A percentile compares a stretch with the other conserved stretches of the same genome.
phyloP scores from a whole-genome alignment of 2,888 invertebrate genomes.

The Xestoiulus laeticollis region DNA sequence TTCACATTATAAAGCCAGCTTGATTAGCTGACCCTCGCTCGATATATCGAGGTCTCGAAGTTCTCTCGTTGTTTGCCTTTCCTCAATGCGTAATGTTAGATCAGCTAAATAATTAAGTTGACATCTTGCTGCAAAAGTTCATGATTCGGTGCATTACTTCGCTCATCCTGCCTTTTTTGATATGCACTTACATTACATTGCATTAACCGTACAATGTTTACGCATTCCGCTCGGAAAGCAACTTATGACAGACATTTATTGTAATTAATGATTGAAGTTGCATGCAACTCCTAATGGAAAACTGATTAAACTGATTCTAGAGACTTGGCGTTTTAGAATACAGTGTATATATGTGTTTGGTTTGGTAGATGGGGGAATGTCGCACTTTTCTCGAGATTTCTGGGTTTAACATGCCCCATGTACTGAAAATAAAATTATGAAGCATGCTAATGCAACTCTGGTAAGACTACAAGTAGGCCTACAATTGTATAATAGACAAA shows the following conservation, averaged over 20 bases:
- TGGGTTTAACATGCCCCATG: too few species aligned
- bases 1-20: neutral
- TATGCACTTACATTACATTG: slow-evolving; percentile 12
- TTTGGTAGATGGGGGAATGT: neutral
- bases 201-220: neutral
- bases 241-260: slow-evolving; percentile 43
- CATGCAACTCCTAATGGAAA: slow-evolving; percentile 34
- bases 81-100: neutral
- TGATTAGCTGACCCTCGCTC: neutral
- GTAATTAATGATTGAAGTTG: slow-evolving; percentile 43
- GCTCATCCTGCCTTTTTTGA: neutral
- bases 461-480: too few species aligned
- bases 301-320: slow-evolving; percentile 15
- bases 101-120: slow-evolving; percentile 40
- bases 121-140: slow-evolving; percentile 39
- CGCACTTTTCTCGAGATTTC: neutral
- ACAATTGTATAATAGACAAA: too few species aligned
- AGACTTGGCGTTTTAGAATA: neutral
- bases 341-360: neutral
- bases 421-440: too few species aligned
- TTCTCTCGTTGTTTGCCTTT: slow-evolving; percentile 18
- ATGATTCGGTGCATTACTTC: slow-evolving; percentile 35
- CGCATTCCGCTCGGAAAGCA: slow-evolving; percentile 9
- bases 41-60: neutral
- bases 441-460: too few species aligned